Base-by-base conservation (phyloP, 2,113 vertebrate genomes). In the Vombatus ursinus region DNA sequence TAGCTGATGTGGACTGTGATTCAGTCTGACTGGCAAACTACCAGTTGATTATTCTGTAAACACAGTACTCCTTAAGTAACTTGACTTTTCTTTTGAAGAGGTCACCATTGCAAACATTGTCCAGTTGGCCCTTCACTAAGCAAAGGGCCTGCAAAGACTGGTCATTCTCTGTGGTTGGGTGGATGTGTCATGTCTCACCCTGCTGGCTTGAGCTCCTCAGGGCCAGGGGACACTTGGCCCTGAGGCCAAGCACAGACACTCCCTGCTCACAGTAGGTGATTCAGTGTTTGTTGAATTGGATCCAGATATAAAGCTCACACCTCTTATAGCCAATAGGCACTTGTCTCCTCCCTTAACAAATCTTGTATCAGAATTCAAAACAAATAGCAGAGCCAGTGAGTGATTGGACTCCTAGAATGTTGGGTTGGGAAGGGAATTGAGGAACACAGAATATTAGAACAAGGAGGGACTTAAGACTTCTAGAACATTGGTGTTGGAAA, bases 1-100 rank as follows among this genome's bases (percentile, higher is more conserved):
- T 93, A 96, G 95, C 96, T 97, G 95, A 96, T 91, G 91, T 26
- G 6, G 89, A 90, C 14, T 61, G 89, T 96, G 97, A 97, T 95
- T 98, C 97, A 97, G 91, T 51, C 93, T 94, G 95, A 96, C 96
- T 97, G 97, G 97, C 96, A 94, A 91, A 93, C 96, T n/a, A 94
- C 97, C 96, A 97, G 93, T 77, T 93, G 68, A 90, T 93, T 19
- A 92, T 96, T 96, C 94, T 50, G 90, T 95, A 97, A 98, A 97
- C 90, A 97, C 90, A 68, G 92, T 50, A 92, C 48, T 94, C 52
- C 90, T 54, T 31, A 44, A 37, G 94, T 93, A 89, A 93, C 28
- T 68, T 92, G 44, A 91, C 95, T 90, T 96, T 96, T 93, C 90
- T 89, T 84, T 25, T 93, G 93, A 94, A 94, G 93, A 50, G 93